Evolutionary conservation across 1,140 invertebrate species (phyloP), one percentile per base, ranked within the genome.

Genomic region (Rhyzopertha dominica): DNA sequence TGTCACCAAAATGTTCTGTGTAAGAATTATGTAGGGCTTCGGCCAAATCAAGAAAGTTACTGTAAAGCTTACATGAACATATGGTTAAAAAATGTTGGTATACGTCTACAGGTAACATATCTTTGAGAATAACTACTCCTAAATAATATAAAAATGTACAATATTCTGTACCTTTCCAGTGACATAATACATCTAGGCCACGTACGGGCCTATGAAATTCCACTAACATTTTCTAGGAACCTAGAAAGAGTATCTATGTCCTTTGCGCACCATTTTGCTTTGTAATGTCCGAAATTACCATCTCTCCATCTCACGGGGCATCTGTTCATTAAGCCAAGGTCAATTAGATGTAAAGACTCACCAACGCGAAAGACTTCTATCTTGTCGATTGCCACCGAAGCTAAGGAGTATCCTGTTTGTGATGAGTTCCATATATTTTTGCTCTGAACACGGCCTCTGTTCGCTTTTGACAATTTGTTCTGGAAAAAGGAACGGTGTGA

Each of bases 281-380:
- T 23, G 20, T 41, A 49, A 32, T 13, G 41, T 20, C 36, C 40
- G 37, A 53, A 45, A 12, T 35, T 47, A 2, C 52, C 54, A 49
- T 60, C 39, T 24, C 23, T 39, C 47, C 55, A 60, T 8, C 47
- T 48, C 5, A 26, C 31, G 3, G 54, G 24, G 34, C 52, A 51
- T 30, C 49, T 37, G 37, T 61, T 59, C 49, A 56, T 54, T 13
- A 61, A 38, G 14, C 58, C 56, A 12, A 54, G 41, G 29, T 61
- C 46, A n/a, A 61, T 48, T 14, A 59, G 37, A 40, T 61, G 53
- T 12, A 57, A 20, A n/a, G 44, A 44, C 49, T 61, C 59, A 14
- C 19, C 43, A 2, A 56, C 48, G 10, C 49, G 51, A 52, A 59
- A 59, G 34, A 42, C 47, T 34, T 55, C 37, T 8, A 61, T 22